These are phyloP conservation scores for Augochlora pura DNA, from an alignment of 1,140 invertebrate genomes.

Conservation along the genomic window DNA sequence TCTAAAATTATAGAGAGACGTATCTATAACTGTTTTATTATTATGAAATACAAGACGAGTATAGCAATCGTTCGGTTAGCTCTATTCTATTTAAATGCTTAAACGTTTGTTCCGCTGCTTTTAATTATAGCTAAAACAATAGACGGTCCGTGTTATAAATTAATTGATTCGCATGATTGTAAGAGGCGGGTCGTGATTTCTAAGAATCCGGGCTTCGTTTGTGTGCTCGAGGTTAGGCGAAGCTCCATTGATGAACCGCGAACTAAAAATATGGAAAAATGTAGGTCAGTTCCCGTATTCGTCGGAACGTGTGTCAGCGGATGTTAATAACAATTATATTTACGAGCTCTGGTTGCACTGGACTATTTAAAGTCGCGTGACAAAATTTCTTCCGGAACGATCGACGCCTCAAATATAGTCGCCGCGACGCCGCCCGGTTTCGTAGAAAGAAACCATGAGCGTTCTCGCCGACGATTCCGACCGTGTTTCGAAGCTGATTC, in stretches of 20 bases:
- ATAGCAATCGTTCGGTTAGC: too few relatives aligned
- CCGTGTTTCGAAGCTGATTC: background rate
- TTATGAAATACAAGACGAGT: too few relatives aligned
- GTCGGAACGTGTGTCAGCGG: slow-evolving; percentile 12
- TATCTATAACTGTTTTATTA: too few relatives aligned
- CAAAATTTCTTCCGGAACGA: slow-evolving; percentile 50
- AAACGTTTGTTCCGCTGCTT: too few relatives aligned
- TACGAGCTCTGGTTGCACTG: slow-evolving; percentile 33
- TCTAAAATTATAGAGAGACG: too few relatives aligned
- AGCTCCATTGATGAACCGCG: slow-evolving; percentile 25
- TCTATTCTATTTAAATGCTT: too few relatives aligned
- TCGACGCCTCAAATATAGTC: slow-evolving; percentile 42
- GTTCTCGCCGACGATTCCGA: background rate
- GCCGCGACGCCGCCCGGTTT: background rate
- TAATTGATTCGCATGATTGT: too few relatives aligned
- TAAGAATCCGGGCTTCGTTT: background rate
- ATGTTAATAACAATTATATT: slow-evolving; percentile 43
- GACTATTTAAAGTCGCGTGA: slow-evolving; percentile 49
- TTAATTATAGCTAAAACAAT: too few relatives aligned
- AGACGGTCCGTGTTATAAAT: too few relatives aligned
- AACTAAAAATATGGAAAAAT: slow-evolving; percentile 45
- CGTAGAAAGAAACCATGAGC: slow-evolving; percentile 13
- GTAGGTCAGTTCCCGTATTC: slow-evolving; percentile 20
- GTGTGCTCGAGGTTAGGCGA: background rate
- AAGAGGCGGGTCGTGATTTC: background rate